Conservation (phyloP, 2,797 vertebrate species). For the Phrynocephalus guinanensis region DNA sequence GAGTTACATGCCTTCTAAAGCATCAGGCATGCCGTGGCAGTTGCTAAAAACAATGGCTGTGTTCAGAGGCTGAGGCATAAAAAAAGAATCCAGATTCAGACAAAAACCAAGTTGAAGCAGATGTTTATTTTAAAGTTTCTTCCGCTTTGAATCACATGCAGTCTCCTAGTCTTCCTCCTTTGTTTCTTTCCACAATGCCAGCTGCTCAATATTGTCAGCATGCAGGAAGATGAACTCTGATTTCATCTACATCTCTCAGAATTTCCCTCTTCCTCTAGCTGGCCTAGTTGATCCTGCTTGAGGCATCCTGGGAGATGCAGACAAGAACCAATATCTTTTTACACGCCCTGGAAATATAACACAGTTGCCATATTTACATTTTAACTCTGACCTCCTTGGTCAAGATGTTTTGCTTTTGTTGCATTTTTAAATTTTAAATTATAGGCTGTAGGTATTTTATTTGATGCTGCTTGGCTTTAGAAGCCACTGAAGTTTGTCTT, state of each 20-base stretch:
- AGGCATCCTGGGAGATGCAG: too few relatives aligned
- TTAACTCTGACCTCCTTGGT: not conserved
- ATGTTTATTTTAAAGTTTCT: not conserved
- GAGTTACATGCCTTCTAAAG: not conserved
- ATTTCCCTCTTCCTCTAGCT: not conserved
- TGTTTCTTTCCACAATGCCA: not conserved
- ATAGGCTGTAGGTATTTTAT: not conserved
- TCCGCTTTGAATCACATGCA: not conserved
- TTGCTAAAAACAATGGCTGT: not conserved
- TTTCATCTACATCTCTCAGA: not conserved
- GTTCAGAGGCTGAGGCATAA: not conserved
- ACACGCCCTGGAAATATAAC: too few relatives aligned
- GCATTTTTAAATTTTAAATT: not conserved
- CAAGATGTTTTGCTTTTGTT: not conserved
- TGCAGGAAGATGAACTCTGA: not conserved
- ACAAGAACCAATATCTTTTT: too few relatives aligned
- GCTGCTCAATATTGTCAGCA: not conserved
- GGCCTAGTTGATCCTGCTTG: too few relatives aligned
- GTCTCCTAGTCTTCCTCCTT: not conserved
- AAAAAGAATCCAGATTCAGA: not conserved
- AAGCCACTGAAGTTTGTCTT: not conserved
- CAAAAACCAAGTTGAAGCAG: not conserved
- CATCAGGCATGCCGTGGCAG: not conserved
- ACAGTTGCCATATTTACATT: not conserved
- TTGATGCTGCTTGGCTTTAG: not conserved